Evolutionary conservation across 2,888 invertebrate genomes (phyloP), one percentile per base, ranked within the genome.

Genomic region (Drepanosiphum platanoidis): DNA sequence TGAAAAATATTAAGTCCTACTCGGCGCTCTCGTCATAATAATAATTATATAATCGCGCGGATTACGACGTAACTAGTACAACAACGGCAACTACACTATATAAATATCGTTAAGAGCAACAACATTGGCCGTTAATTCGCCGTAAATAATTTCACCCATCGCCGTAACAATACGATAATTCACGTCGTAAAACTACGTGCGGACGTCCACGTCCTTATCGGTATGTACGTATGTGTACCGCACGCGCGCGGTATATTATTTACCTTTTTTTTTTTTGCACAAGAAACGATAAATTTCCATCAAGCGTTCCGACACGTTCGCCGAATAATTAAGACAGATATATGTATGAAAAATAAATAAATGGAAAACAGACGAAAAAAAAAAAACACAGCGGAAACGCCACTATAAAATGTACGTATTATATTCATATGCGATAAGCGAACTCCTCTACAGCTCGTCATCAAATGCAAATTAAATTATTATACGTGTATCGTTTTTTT

Each of bases 391-490:
- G 0, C 4, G 18, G 52, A 15, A 52, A 11, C 36, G n/a, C n/a
- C n/a, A n/a, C n/a, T n/a, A n/a, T n/a, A n/a, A 5, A 75, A 22
- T n/a, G n/a, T n/a, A n/a, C n/a, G n/a, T n/a, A n/a, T n/a, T n/a
- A n/a, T n/a, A 61, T 22, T 42, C 46, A 9, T 13, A 13, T 64
- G 30, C 64, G 64, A 22, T 34, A 32, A 34, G 18, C n/a, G 39
- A 72, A 71, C 42, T 5, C 42, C 13, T 39, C 18, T 15, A 42
- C 72, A 39, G 61, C 61, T 71, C 81, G 71, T 72, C 81, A 61
- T 72, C 81, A 71, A 32, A 61, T 30, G 15, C 30, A 72, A 82
- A 82, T 82, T 82, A 72, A 82, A 72, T 82, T 72, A 82, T 72
- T 72, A 61, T 70, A 15, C 7, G 30, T n/a, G n/a, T 5, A 32